These are phyloP conservation scores for Andrena bicolor DNA, from an alignment of 2,888 invertebrate genomes.

Conservation along the genomic window DNA sequence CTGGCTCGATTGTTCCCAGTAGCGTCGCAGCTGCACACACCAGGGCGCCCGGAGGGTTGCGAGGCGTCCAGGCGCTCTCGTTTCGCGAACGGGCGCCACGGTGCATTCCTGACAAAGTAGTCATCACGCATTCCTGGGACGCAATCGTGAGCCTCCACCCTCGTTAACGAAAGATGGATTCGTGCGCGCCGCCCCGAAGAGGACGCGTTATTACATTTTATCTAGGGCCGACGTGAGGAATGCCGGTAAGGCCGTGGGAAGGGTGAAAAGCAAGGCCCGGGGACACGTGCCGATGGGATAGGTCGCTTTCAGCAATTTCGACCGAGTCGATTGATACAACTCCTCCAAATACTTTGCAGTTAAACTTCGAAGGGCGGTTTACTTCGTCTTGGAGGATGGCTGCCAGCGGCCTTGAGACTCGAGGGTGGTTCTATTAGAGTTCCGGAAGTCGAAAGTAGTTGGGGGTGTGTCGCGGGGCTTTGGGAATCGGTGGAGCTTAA, in stretches of 20 bases:
- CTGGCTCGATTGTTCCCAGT: constrained; percentile 19
- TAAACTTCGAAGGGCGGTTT: background rate
- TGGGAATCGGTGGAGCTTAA: no score
- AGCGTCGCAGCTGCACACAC: constrained; percentile 52
- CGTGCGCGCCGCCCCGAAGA: constrained; percentile 75
- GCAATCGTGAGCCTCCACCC: constrained; percentile 81
- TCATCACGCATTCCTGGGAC: constrained; percentile 82
- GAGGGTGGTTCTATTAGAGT: no score
- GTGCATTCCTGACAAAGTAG: constrained; percentile 82
- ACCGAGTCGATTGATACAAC: background rate
- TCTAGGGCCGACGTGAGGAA: constrained; percentile 47
- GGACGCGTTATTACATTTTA: constrained; percentile 74
- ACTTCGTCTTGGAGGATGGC: background rate
- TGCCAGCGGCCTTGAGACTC: background rate
- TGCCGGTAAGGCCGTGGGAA: constrained; percentile 27
- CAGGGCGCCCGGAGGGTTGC: constrained; percentile 13
- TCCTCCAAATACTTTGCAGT: constrained; percentile 4
- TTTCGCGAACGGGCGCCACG: constrained; percentile 67
- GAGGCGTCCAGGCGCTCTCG: constrained; percentile 44
- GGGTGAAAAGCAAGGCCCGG: constrained; percentile 32
- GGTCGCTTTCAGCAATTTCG: constrained; percentile 27
- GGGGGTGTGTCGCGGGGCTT: no score
- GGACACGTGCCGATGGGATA: constrained; percentile 42
- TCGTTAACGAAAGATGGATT: constrained; percentile 78
- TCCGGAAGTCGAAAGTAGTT: no score